Conservation (phyloP, 2,113 vertebrate genomes). For the Grammomys dolichurus region DNA sequence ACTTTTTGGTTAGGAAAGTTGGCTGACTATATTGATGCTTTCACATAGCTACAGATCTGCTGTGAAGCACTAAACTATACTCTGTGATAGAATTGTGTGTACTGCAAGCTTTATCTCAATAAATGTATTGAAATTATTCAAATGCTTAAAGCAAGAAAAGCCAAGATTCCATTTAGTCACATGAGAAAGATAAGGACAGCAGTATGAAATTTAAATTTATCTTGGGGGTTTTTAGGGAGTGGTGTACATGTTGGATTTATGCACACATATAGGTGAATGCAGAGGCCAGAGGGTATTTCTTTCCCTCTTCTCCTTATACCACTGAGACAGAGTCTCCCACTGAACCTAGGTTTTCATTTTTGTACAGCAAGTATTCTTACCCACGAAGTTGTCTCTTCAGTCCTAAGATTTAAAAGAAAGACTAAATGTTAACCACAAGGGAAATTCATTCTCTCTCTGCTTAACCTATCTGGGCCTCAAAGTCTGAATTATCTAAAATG, state of each 20-base stretch:
- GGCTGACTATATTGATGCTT: not conserved
- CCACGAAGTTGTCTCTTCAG: too few relatives aligned
- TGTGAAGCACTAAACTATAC: not conserved
- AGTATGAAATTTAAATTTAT: not conserved
- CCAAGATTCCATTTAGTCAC: not conserved
- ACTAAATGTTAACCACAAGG: not conserved
- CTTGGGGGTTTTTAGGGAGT: not conserved
- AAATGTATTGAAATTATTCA: not conserved
- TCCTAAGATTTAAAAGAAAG: not conserved
- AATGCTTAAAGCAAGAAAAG: not conserved
- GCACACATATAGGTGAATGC: not conserved
- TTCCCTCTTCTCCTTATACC: not conserved
- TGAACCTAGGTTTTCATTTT: not conserved
- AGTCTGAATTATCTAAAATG: not conserved
- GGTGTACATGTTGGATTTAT: not conserved
- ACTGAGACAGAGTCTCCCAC: not conserved
- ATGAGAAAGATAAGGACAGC: not conserved
- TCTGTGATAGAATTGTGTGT: too few relatives aligned
- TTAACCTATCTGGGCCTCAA: not conserved
- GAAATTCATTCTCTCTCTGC: not conserved
- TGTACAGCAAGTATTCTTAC: not conserved
- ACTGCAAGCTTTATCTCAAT: not conserved
- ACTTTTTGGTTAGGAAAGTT: not conserved
- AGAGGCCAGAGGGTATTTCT: not conserved
- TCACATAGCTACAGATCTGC: not conserved